phyloP scores from a whole-genome alignment of 35 echinoderm and acorn worm genomes.

The Acanthaster planci region DNA sequence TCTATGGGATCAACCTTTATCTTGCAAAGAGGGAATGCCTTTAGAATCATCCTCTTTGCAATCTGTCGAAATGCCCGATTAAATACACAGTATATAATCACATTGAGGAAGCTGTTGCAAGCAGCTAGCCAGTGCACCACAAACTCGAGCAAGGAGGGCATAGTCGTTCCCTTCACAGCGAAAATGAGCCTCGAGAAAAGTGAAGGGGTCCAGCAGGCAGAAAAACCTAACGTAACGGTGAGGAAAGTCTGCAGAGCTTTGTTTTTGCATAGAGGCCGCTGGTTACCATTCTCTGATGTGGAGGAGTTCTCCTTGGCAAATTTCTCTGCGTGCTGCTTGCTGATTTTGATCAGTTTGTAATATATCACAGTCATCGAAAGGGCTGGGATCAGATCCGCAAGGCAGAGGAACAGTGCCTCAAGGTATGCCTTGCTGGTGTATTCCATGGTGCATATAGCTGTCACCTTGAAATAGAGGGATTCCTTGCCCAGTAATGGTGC shows the following conservation, averaged over 20 bases:
- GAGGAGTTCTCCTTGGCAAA: neutral
- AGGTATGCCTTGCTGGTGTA: too few relatives aligned
- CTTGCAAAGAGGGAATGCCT: neutral
- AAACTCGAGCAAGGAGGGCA: neutral
- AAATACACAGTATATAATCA: constrained; percentile 1
- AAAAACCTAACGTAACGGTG: neutral
- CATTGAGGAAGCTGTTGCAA: constrained; percentile 8
- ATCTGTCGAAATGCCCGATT: neutral
- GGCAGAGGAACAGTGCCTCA: neutral
- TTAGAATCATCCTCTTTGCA: neutral
- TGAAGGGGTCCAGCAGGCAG: neutral
- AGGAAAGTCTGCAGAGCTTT: constrained; percentile 14
- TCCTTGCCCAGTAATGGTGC: too few relatives aligned
- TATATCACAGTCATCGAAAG: neutral
- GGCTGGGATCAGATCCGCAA: neutral
- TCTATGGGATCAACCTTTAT: neutral
- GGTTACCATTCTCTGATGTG: neutral
- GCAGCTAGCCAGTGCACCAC: neutral
- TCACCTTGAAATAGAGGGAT: neutral
- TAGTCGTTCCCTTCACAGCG: neutral
- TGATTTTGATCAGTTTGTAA: neutral
- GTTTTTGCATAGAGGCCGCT: neutral
- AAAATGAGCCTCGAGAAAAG: neutral
- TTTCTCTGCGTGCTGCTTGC: neutral
- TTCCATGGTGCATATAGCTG: neutral